These are phyloP conservation scores for Taenaris catops DNA, from an alignment of 2,888 invertebrate species.

Conservation along the genomic window DNA sequence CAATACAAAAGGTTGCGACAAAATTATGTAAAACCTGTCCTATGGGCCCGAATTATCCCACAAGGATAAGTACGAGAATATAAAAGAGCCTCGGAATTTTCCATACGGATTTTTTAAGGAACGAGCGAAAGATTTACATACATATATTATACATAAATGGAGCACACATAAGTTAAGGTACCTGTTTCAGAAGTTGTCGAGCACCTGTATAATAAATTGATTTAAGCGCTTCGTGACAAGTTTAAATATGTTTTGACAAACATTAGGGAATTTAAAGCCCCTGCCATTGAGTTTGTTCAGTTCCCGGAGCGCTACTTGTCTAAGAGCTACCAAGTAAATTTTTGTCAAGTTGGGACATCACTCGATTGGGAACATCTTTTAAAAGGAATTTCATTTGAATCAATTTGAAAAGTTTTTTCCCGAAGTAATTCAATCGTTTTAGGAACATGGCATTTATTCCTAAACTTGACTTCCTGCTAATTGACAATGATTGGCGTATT, in stretches of 20 bases:
- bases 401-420: conserved; percentile 15
- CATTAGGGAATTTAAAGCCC: conserved; percentile 69
- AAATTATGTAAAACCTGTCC: conserved; percentile 77
- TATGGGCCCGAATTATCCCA: conserved; percentile 72
- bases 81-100: conserved; percentile 74
- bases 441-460: conserved; percentile 6
- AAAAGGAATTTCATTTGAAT: conserved; percentile 20
- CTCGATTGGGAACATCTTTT: conserved; percentile 25
- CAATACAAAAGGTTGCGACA: conserved; percentile 59
- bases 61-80: conserved; percentile 76
- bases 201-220: conserved; percentile 75
- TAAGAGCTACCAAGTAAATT: conserved; percentile 43
- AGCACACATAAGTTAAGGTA: conserved; percentile 38
- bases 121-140: conserved; percentile 59
- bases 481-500: too few species aligned
- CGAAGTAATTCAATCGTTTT: conserved; percentile 4
- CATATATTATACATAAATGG: conserved; percentile 26
- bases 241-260: conserved; percentile 74
- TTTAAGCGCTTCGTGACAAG: conserved; percentile 73
- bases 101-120: conserved; percentile 64
- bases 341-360: conserved; percentile 39
- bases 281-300: conserved; percentile 62
- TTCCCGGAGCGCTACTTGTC: conserved; percentile 42
- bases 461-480: too few species aligned
- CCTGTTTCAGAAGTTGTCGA: conserved; percentile 55